Conservation (phyloP, 1,140 invertebrate species). For the Neodiprion fabricii region DNA sequence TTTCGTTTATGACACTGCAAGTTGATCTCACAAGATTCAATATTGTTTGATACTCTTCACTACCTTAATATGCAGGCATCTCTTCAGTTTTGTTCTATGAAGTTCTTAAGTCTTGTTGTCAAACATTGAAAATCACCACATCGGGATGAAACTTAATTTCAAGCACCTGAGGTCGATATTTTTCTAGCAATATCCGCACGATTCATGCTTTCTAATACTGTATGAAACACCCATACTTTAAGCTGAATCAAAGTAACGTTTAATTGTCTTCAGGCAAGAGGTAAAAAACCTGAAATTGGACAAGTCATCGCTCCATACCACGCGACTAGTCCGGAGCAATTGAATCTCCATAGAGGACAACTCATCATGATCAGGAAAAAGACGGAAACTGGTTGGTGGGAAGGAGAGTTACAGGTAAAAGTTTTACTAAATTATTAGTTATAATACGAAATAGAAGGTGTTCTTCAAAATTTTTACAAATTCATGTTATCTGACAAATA, state of each 20-base stretch:
- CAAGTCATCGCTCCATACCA: conserved; percentile 89
- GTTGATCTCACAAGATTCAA: too few species aligned
- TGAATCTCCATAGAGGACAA: conserved; percentile 91
- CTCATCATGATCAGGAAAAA: conserved; percentile 96
- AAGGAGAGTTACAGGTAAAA: conserved; percentile 91
- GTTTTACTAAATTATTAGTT: conserved; percentile 9
- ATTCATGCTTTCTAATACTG: too few species aligned
- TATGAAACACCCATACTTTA: background rate
- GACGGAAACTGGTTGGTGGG: conserved; percentile 97
- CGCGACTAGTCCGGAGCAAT: conserved; percentile 87
- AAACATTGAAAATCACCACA: too few species aligned
- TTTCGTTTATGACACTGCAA: too few species aligned
- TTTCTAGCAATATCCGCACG: too few species aligned
- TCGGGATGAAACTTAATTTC: too few species aligned
- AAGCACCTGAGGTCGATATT: too few species aligned
- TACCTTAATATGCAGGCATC: too few species aligned
- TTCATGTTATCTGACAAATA: conserved; percentile 21
- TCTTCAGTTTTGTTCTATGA: too few species aligned
- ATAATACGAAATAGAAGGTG: too few species aligned
- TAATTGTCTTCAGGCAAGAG: conserved; percentile 47
- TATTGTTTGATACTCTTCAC: too few species aligned
- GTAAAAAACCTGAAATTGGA: conserved; percentile 87
- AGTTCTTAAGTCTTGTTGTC: too few species aligned
- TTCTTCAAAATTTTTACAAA: conserved; percentile 12
- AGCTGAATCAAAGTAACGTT: conserved; percentile 23